Evolutionary conservation across 2,113 vertebrate genomes (phyloP).

Genomic region (Lasiurus borealis): DNA sequence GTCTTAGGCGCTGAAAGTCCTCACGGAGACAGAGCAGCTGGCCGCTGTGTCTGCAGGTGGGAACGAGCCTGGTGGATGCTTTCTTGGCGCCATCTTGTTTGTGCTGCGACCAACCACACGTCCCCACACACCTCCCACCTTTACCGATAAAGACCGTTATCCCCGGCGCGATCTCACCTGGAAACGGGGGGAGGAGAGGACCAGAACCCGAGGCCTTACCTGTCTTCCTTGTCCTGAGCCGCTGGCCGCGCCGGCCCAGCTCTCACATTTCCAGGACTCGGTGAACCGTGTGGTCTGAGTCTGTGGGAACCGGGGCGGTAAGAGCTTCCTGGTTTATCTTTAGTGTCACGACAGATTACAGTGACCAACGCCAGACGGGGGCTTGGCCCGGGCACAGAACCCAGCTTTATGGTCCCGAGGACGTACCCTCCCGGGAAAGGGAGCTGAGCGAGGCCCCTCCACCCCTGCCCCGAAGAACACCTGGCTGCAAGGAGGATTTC

Average conservation of each 20-base stretch:
- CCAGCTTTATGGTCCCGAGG: neutral
- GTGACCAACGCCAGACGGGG: no score
- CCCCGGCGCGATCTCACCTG: neutral
- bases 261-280: neutral
- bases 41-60: neutral
- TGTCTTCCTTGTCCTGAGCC: neutral
- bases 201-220: neutral
- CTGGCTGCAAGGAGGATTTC: neutral
- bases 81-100: neutral
- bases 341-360: neutral
- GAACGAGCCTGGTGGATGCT: no score
- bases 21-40: neutral
- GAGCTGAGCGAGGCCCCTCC: conserved; percentile 39
- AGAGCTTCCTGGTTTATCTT: neutral
- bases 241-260: neutral
- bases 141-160: neutral
- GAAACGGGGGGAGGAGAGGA: conserved; percentile 12
- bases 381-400: neutral
- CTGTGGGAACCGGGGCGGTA: neutral
- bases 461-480: neutral
- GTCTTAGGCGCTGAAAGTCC: neutral
- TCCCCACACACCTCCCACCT: neutral
- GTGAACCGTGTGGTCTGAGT: neutral
- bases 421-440: neutral
- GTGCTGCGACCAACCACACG: rapidly evolving